Base-by-base conservation (phyloP, 2,797 vertebrate species). In the Alfaro cultratus region DNA sequence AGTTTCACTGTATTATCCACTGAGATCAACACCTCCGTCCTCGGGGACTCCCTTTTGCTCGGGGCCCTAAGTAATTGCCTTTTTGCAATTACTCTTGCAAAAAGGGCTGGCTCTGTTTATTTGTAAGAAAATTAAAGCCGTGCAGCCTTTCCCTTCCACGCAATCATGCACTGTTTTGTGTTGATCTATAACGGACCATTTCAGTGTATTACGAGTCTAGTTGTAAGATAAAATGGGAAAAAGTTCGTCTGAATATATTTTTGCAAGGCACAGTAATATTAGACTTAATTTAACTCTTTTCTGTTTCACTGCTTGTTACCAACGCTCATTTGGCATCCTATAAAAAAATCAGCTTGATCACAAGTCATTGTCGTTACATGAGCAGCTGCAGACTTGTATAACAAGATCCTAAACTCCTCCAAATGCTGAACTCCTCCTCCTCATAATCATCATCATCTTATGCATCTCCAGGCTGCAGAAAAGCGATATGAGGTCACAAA, bases 381-480 rank as follows among this genome's bases (percentile, higher is more conserved):
- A 95, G 83, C 87, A 85, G 68, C 82, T 84, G 43, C 78, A 84
- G 85, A 95, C 96, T 97, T 97, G 95, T 97, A 95, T 95, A 94
- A 94, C 92, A 82, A 87, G 95, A 96, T 96, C 95, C 97, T 90
- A 96, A 95, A 95, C 92, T 95, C 94, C 95, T 71, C 68, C 39
- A 95, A 96, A 96, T 93, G 89, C 93, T 93, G 93, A 94, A 90
- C 96, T 96, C 95, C 96, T 95, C 96, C 96, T 96, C 91, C 94
- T 83, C 43, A 45, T 75, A 45, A 62, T 78, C 62, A 43, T 83
- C 73, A 68, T 83, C 83, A 75, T 83, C 91, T 74, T 82, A 90
- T 80, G 83, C 93, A 94, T 95, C 92, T 87, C 91, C 88, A 87
- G 88, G 85, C 91, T 88, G 84, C 87, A 86, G 84, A 90, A 89